A percentile compares a stretch with the other conserved stretches of the same genome.
phyloP scores from a whole-genome alignment of 1,140 invertebrate species.

The Heliconius hermathena region DNA sequence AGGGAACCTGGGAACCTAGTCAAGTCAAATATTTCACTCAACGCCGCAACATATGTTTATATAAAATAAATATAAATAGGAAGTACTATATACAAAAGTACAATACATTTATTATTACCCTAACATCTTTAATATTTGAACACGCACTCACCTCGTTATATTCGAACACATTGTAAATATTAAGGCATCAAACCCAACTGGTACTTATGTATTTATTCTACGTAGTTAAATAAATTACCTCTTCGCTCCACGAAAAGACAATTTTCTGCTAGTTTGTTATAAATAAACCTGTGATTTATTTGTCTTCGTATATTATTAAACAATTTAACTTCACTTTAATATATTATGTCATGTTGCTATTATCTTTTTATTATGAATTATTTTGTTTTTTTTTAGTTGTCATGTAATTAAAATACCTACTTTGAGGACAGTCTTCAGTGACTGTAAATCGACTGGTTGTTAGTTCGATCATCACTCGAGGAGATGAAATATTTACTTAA shows the following conservation, averaged over 20 bases:
- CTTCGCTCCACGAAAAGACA: slow-evolving; percentile 24
- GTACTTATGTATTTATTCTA: slow-evolving; percentile 24
- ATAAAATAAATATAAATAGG: not conserved
- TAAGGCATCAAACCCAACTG: slow-evolving; percentile 15
- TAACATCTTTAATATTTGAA: not conserved
- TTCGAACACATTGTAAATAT: slow-evolving; percentile 1
- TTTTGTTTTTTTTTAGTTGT: not conserved
- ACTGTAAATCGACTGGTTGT: no score
- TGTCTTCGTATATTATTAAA: slow-evolving; percentile 1
- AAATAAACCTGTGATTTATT: slow-evolving; percentile 29
- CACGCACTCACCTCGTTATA: not conserved
- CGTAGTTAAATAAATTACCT: slow-evolving; percentile 34
- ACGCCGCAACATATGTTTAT: not conserved
- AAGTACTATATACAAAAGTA: not conserved
- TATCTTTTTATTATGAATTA: not conserved
- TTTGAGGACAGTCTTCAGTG: no score
- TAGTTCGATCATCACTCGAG: no score
- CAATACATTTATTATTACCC: no score
- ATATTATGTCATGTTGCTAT: not conserved
- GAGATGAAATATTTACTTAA: no score
- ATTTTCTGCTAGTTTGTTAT: slow-evolving; percentile 26
- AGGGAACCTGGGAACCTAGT: no score
- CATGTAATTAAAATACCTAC: not conserved
- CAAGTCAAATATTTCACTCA: no score
- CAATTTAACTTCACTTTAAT: not conserved